These are phyloP conservation scores for Ophion obscuratus DNA, from an alignment of 2,888 invertebrate genomes.

Conservation along the genomic window DNA sequence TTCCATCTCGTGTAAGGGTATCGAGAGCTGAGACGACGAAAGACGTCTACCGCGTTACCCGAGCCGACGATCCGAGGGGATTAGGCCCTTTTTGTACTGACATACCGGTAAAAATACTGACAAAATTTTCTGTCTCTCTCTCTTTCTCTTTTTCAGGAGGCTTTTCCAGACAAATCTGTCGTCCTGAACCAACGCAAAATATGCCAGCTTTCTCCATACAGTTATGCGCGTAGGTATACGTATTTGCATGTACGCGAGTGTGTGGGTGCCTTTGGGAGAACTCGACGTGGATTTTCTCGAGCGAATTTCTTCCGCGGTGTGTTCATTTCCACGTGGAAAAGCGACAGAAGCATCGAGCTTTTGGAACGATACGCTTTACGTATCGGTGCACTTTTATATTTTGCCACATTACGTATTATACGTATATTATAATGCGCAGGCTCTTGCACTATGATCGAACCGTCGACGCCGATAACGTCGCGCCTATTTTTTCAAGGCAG, in stretches of 20 bases:
- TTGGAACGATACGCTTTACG: constrained; percentile 49
- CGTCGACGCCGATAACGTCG: neutral
- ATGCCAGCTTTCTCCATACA: neutral
- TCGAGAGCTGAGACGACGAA: neutral
- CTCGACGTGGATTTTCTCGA: constrained; percentile 40
- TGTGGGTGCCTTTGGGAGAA: neutral
- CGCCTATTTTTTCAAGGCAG: neutral
- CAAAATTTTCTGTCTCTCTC: constrained; percentile 15
- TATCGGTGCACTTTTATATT: constrained; percentile 51
- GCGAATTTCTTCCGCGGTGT: constrained; percentile 32
- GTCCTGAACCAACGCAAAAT: constrained; percentile 14
- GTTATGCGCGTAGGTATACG: too few species aligned
- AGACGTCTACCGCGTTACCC: neutral
- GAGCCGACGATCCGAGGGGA: neutral
- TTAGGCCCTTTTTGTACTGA: neutral
- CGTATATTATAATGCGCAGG: neutral
- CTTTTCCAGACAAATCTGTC: constrained; percentile 9
- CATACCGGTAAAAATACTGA: neutral
- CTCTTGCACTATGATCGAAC: neutral
- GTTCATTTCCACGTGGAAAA: constrained; percentile 44
- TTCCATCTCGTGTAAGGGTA: constrained; percentile 20
- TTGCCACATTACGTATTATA: constrained; percentile 12
- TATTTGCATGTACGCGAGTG: neutral
- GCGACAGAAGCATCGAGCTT: constrained; percentile 9
- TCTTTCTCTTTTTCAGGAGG: neutral